A percentile compares a stretch with the other conserved stretches of the same genome.
Conservation (phyloP, 1,140 invertebrate genomes). For the Lasioglossum baleicum region DNA sequence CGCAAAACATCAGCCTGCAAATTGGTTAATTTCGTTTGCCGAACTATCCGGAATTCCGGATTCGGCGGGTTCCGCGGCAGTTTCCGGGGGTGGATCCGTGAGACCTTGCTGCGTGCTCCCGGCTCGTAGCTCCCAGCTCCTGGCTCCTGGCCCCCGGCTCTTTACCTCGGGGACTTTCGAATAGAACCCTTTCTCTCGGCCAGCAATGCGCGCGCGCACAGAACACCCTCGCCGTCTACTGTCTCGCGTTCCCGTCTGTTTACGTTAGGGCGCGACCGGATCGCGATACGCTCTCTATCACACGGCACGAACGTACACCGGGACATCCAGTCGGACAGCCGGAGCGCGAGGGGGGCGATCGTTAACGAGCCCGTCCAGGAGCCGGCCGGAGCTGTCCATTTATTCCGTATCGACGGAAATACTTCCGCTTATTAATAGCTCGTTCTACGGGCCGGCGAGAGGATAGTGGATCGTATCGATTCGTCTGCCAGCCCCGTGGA, state of each 20-base stretch:
- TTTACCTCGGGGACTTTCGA: too few relatives aligned
- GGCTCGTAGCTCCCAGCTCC: too few relatives aligned
- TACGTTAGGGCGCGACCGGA: conserved; percentile 3
- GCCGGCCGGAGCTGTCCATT: background rate
- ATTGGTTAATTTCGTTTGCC: conserved; percentile 55
- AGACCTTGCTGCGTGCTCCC: too few relatives aligned
- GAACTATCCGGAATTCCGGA: conserved; percentile 44
- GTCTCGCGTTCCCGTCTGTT: conserved; percentile 23
- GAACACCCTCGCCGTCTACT: too few relatives aligned
- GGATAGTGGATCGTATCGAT: conserved; percentile 42
- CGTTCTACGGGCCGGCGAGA: conserved; percentile 2
- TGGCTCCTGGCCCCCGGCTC: too few relatives aligned
- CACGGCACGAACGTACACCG: background rate
- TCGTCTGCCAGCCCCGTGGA: conserved; percentile 10
- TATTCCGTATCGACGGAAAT: conserved; percentile 18
- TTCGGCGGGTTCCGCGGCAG: conserved; percentile 6
- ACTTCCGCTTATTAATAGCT: conserved; percentile 18
- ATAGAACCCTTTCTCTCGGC: background rate
- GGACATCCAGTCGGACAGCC: background rate
- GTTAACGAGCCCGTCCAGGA: conserved; percentile 2
- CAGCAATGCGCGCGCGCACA: background rate
- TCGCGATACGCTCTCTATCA: too few relatives aligned
- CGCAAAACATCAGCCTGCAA: conserved; percentile 59
- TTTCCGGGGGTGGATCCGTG: background rate
- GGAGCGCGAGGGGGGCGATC: background rate